Percentiles rank a stretch among this genome's conserved stretches.
Evolutionary conservation across 2,797 vertebrate species (phyloP).

Genomic region (Chelmon rostratus): DNA sequence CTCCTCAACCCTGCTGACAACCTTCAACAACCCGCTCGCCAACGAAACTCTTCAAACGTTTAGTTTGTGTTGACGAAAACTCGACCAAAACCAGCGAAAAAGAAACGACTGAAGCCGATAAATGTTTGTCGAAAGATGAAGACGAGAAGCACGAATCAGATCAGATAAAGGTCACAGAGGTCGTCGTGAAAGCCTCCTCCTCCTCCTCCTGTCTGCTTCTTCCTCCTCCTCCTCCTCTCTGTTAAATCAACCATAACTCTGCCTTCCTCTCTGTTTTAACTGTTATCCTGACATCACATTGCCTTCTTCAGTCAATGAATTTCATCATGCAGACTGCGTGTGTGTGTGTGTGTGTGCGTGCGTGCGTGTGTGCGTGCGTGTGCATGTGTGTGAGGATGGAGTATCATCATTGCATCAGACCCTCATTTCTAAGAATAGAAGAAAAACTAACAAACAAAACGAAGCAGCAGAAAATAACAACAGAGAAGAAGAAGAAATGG

Average conservation of each 20-base stretch:
- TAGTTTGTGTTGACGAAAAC: too few relatives aligned
- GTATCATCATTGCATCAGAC: slow-evolving; percentile 52
- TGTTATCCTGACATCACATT: slow-evolving; percentile 53
- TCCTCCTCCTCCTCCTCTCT: too few relatives aligned
- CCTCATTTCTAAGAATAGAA: slow-evolving; percentile 66
- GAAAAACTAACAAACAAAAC: slow-evolving; percentile 42
- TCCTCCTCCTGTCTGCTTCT: too few relatives aligned
- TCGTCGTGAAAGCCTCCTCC: too few relatives aligned
- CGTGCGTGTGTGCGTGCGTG: slow-evolving; percentile 9
- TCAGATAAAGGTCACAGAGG: too few relatives aligned
- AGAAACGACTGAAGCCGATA: too few relatives aligned
- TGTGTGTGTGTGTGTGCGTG: slow-evolving; percentile 3
- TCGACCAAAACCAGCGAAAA: too few relatives aligned
- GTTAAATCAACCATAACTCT: not conserved
- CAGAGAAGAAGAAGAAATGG: not conserved
- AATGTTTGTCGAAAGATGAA: too few relatives aligned
- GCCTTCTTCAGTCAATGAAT: slow-evolving; percentile 70
- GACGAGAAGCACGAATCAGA: too few relatives aligned
- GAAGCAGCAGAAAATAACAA: not conserved
- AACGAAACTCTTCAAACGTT: too few relatives aligned
- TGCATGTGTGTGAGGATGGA: slow-evolving; percentile 11
- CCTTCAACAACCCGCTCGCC: too few relatives aligned
- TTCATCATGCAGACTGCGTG: slow-evolving; percentile 62
- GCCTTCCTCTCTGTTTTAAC: not conserved
- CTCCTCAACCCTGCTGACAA: too few relatives aligned